These are phyloP conservation scores for Leucosticte australis DNA, from an alignment of 2,113 vertebrate genomes.

Conservation along the genomic window DNA sequence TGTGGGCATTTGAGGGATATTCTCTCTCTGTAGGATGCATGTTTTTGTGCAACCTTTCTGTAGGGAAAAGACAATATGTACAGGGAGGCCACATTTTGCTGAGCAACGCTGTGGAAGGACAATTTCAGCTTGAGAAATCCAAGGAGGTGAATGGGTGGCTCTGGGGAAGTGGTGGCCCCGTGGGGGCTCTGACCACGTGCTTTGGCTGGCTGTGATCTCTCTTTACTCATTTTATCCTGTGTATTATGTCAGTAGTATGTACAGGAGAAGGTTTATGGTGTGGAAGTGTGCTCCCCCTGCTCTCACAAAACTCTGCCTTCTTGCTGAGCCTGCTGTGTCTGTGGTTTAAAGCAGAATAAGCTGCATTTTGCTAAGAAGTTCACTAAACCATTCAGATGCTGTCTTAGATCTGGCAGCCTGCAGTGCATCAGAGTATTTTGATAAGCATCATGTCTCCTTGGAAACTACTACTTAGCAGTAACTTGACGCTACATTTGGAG, in stretches of 20 bases:
- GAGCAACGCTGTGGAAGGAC: not conserved
- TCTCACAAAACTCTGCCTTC: not conserved
- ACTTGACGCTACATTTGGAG: conserved; percentile 40
- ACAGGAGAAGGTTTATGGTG: not conserved
- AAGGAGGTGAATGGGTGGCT: not conserved
- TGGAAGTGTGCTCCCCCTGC: not conserved
- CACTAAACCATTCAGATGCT: conserved; percentile 27
- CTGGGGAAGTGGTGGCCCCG: not conserved
- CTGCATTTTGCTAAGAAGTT: not conserved
- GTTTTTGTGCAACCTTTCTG: not conserved
- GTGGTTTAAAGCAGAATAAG: conserved; percentile 14
- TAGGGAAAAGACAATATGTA: not conserved
- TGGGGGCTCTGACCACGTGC: fast-evolving
- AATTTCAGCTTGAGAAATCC: not conserved
- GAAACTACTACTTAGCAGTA: conserved; percentile 65
- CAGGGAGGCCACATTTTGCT: not conserved
- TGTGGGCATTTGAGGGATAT: not conserved
- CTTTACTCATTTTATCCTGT: not conserved
- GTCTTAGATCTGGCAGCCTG: conserved; percentile 27
- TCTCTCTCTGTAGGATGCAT: not conserved
- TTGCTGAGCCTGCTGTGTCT: not conserved
- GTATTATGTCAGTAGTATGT: not conserved
- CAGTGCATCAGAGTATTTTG: conserved; percentile 19
- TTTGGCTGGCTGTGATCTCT: not conserved
- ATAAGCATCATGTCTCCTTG: conserved; percentile 62